These are phyloP conservation scores for Cephus spinipes DNA, from an alignment of 2,888 invertebrate genomes.

Conservation along the genomic window DNA sequence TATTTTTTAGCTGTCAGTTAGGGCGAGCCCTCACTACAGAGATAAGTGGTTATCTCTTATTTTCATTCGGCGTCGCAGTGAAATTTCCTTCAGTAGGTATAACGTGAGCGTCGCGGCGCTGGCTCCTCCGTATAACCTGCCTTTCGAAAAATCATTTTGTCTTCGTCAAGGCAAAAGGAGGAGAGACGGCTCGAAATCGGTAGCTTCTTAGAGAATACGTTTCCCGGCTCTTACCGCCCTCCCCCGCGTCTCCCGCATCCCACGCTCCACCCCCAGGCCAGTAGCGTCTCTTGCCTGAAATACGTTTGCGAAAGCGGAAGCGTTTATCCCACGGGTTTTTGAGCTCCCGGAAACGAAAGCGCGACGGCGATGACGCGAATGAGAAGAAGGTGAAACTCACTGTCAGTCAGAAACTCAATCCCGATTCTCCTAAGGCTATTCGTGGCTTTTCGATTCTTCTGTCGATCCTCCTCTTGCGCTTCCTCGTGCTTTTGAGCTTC, in stretches of 20 bases:
- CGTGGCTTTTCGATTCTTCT: conserved; percentile 6
- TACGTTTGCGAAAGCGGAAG: background rate
- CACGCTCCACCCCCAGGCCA: background rate
- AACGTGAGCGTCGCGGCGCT: conserved; percentile 3
- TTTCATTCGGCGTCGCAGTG: conserved; percentile 4
- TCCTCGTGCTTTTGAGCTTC: too few relatives aligned
- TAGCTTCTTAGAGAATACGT: background rate
- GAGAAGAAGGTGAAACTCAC: conserved; percentile 11
- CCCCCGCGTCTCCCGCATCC: background rate
- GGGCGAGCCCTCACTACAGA: background rate
- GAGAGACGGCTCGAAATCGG: background rate
- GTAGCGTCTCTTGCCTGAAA: conserved; percentile 6
- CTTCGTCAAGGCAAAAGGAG: conserved; percentile 1
- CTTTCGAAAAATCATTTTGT: conserved; percentile 7
- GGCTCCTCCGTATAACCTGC: background rate
- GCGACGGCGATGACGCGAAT: conserved; percentile 1
- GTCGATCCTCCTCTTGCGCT: conserved; percentile 15
- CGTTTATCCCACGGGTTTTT: conserved; percentile 16
- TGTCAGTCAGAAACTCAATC: conserved; percentile 9
- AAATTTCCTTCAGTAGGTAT: conserved; percentile 1
- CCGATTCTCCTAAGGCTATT: background rate
- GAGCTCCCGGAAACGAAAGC: background rate
- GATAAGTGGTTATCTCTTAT: conserved; percentile 19
- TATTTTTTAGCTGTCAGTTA: conserved; percentile 6
- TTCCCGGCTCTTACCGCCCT: conserved; percentile 3